Evolutionary conservation across 1,140 invertebrate genomes (phyloP), one percentile per base, ranked within the genome.

Genomic region (Mesaphorura yosii): DNA sequence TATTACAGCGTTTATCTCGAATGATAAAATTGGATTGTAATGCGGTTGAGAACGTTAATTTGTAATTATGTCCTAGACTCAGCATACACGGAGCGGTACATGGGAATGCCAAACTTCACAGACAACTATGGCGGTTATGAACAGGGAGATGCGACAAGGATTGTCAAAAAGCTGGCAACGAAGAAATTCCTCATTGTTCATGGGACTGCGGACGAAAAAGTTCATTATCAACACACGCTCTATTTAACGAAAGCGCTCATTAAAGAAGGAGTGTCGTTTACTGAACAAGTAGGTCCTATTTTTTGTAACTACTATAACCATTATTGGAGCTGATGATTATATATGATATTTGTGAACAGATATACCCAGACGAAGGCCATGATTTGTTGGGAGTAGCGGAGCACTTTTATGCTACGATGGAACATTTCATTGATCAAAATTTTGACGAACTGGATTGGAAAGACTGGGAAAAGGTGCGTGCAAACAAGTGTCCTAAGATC

Each of bases 311-410:
- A 3, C 15, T 22, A 5, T 22, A 6, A 17, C 22, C 22, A 5
- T 10, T 19, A 17, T 41, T 41, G 7, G n/a, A 5, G 39, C 5
- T 41, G 19, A 10, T 20, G n/a, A 10, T 41, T 17, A 17, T 41
- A 15, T 10, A 10, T 6, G 22, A 34, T n/a, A 10, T 34, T 41
- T 7, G 6, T 19, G 5, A 7, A 17, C 48, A 88, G 83, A 78
- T 86, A 1, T 91, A 91, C 67, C 82, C 86, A 1, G 86, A 89
- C 67, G 83, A 88, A 68, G 80, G 81, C 31, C 84, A 90, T 68
- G 67, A 71, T 27, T 78, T 90, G 20, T 70, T 70, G 47, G 77
- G 78, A 28, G 82, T 84, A 0, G 68, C 73, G 26, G 69, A 77
- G 38, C 88, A 92, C 66, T 73, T 90, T 15, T 86, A 87, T 68